Evolutionary conservation across 1,140 invertebrate species (phyloP).

Genomic region (Aphaenogaster ashmeadi): DNA sequence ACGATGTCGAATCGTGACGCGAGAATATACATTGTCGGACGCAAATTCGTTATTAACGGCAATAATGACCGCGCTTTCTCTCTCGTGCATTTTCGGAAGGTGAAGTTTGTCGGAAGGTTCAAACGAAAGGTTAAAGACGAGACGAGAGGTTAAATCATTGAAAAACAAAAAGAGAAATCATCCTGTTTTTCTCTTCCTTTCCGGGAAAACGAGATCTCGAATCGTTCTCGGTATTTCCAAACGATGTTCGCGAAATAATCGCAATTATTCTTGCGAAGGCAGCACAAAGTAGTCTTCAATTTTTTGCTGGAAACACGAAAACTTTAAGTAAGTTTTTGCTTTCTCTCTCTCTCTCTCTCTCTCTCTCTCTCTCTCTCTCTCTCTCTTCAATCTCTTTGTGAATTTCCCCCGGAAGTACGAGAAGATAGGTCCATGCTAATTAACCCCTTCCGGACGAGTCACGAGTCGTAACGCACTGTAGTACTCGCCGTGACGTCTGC

Average conservation of each 20-base stretch:
- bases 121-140: conserved; percentile 9
- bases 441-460: conserved; percentile 58
- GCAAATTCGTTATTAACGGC: conserved; percentile 65
- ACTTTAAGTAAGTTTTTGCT: conserved; percentile 21
- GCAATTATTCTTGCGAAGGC: not conserved
- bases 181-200: conserved; percentile 21
- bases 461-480: conserved; percentile 49
- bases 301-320: conserved; percentile 21
- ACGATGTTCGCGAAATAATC: not conserved
- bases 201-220: conserved; percentile 23
- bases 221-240: conserved; percentile 8
- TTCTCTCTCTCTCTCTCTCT: not conserved
- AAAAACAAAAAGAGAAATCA: conserved; percentile 26
- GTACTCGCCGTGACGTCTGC: conserved; percentile 31
- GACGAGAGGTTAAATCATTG: conserved; percentile 13
- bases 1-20: conserved; percentile 65
- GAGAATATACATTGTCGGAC: conserved; percentile 45
- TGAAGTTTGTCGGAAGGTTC: conserved; percentile 27
- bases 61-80: conserved; percentile 51
- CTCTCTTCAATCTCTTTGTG: conserved; percentile 15
- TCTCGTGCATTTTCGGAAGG: not conserved
- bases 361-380: not conserved
- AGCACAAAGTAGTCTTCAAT: not conserved
- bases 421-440: conserved; percentile 44
- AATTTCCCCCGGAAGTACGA: conserved; percentile 49